These are phyloP conservation scores for Propithecus coquereli DNA, from an alignment of 2,113 vertebrate genomes.

Conservation along the genomic window DNA sequence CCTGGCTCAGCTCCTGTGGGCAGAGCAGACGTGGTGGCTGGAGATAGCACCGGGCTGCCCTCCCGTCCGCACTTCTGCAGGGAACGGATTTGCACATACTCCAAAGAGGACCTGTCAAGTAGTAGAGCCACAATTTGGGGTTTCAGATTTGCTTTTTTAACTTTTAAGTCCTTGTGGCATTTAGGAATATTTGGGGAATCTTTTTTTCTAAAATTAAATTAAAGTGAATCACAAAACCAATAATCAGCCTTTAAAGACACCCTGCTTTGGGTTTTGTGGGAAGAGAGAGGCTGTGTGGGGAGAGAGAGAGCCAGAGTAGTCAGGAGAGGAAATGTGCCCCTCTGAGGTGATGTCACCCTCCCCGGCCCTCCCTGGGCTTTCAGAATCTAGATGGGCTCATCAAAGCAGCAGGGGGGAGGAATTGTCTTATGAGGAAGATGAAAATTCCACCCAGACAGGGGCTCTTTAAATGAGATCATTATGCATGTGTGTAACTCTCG, in stretches of 20 bases:
- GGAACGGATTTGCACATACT: neutral
- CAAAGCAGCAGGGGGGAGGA: neutral
- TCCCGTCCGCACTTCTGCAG: neutral
- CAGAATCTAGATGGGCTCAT: neutral
- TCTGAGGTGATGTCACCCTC: neutral
- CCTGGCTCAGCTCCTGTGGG: neutral
- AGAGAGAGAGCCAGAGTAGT: neutral
- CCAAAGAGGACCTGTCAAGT: neutral
- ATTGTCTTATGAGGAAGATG: neutral
- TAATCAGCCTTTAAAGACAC: neutral
- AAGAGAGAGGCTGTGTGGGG: neutral
- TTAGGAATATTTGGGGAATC: neutral
- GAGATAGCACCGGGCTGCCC: neutral
- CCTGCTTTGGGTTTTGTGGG: neutral
- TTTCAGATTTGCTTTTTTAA: neutral
- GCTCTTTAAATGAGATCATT: conserved; percentile 50
- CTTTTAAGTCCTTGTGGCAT: neutral
- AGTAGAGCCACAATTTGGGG: neutral
- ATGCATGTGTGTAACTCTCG: neutral
- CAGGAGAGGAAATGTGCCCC: neutral
- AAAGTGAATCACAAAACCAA: conserved; percentile 41
- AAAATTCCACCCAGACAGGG: neutral
- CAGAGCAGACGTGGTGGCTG: neutral
- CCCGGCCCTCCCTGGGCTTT: neutral
- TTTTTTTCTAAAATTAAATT: conserved; percentile 38